Base-by-base conservation (phyloP, 1,140 invertebrate species). In the Micrasema longulum region DNA sequence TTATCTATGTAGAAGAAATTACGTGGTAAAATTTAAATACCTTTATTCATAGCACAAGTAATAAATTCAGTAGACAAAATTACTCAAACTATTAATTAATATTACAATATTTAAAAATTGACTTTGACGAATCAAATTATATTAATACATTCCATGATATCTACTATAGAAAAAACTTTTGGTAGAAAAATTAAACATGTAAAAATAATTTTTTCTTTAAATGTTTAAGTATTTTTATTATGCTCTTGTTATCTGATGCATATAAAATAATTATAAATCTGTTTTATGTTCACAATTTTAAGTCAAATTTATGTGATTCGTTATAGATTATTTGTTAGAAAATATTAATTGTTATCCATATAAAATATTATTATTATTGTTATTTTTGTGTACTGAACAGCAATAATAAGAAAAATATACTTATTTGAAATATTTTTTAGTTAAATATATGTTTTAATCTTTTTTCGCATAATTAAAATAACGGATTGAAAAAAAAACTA, bases 241-340 rank as follows among this genome's bases (percentile, higher is more conserved):
- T 60, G 22, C 31, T 38, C 38, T 14, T 38, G 41, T 60, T 60
- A 60, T 16, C 26, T 38, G 14, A 36, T 60, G 20, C 38, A 26
- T 12, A 2, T n/a, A 53, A 22, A n/a, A 23, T 12, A 41, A 60
- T 14, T 38, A 38, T 41, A 20, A 43, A 60, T 41, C 55, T 31
- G 16, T 60, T 60, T 16, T 23, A 22, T 60, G 20, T 41, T 31
- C 36, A 60, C 55, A 60, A 38, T 41, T 60, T 22, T 38, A 60
- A 2, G 55, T 60, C 55, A 41, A 60, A 41, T 41, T 41, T n/a
- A 60, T 60, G 55, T 60, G 55, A 60, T 60, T 60, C 41, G 5
- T 41, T 38, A 60, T 57, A 35, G 41, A 60, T 60, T 41, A 60
- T 60, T 60, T 60, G 26, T 18, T 60, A 60, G 55, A 23, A 60